Evolutionary conservation across 2,113 vertebrate species (phyloP), one percentile per base, ranked within the genome.

Genomic region (Bujurquina vittata): DNA sequence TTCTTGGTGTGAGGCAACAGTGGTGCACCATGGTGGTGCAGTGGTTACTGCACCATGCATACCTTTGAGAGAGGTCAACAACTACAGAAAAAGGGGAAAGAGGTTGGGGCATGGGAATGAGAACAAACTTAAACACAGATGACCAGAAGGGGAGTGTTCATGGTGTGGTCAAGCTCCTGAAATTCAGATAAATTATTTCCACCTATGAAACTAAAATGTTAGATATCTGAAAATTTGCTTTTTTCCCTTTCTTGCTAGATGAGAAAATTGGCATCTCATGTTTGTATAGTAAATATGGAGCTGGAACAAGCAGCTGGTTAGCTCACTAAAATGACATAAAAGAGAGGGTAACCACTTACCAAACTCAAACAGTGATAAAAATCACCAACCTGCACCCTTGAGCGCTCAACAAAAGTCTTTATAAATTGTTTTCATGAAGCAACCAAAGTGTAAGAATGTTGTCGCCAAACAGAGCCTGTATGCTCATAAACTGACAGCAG

Each of bases 251-350:
- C 18, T n/a, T 54, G 43, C 67, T 26, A 61, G 4, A 77, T 33
- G 23, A 67, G 31, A 72, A 61, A 33, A 79, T 10, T 46, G 20
- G 55, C 4, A 46, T 17, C n/a, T 61, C 5, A 18, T 33, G n/a
- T 31, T 22, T 4, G 5, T 43, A 9, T 61, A 17, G 12, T 29
- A n/a, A 69, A 69, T 58, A 18, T 67, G n/a, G 10, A 65, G 63
- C 63, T 46, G 22, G 4, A 23, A 43, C 6, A 14, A 33, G 26
- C 9, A 84, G 10, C 4, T 40, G 35, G 17, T 54, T 72, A 79
- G 55, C 55, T 31, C 49, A 77, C 69, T 75, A 82, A 49, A 22
- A 79, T 72, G n/a, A 37, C 67, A 29, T 22, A 2, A 57, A 59
- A 54, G 3, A 18, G 17, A 20, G 46, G 67, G 46, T 52, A 72